phyloP scores from a whole-genome alignment of 2,888 invertebrate species.

The Morinoia aosen region DNA sequence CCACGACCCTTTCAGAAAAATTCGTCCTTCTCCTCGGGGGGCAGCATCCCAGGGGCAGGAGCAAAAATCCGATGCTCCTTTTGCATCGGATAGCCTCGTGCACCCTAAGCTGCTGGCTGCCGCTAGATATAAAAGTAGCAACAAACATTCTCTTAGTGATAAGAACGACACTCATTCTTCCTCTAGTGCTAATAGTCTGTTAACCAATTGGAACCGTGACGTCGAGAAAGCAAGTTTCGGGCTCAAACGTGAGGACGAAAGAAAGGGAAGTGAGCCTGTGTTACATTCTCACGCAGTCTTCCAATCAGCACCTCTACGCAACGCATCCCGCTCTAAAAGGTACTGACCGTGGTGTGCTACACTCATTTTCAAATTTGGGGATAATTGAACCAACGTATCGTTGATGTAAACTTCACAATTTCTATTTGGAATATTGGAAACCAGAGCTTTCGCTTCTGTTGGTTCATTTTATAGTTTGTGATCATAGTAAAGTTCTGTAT shows the following conservation, averaged over 20 bases:
- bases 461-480: background rate
- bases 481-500: background rate
- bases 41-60: conserved; percentile 5
- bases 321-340: background rate
- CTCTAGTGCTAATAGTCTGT: background rate
- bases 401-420: background rate
- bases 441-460: background rate
- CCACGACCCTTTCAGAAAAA: conserved; percentile 55
- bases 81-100: background rate
- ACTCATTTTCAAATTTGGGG: background rate
- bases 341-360: background rate
- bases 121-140: conserved; percentile 54
- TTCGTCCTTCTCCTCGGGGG: conserved; percentile 3
- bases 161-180: background rate
- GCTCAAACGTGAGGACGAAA: background rate
- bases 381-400: background rate
- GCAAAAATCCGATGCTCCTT: background rate
- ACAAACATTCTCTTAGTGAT: conserved; percentile 54
- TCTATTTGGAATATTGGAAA: background rate
- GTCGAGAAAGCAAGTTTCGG: background rate
- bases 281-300: background rate
- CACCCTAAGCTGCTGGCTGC: conserved; percentile 39
- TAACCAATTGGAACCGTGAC: conserved; percentile 9
- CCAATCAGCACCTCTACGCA: background rate
- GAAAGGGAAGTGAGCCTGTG: background rate